phyloP scores from a whole-genome alignment of 1,140 invertebrate species.

The Teleopsis dalmanni region DNA sequence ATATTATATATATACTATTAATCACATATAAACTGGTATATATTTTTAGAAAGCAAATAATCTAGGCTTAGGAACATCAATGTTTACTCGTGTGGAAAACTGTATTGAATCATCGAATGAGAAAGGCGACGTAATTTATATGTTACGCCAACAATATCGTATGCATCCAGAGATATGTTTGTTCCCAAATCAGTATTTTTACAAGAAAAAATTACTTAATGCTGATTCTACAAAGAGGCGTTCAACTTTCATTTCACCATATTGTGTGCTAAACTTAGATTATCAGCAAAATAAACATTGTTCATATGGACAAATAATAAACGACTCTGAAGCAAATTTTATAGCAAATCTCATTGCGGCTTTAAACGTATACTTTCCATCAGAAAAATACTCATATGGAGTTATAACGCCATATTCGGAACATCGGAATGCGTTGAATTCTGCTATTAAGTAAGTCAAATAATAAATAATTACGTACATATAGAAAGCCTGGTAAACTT shows the following conservation, averaged over 20 bases:
- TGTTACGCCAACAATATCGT: constrained; percentile 71
- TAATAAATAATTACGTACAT: too few relatives aligned
- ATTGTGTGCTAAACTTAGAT: constrained; percentile 51
- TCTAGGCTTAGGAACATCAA: constrained; percentile 27
- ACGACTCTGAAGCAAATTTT: constrained; percentile 49
- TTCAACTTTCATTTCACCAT: constrained; percentile 45
- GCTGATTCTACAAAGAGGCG: constrained; percentile 6
- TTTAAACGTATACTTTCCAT: constrained; percentile 46
- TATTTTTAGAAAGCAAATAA: constrained; percentile 24
- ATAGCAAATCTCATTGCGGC: constrained; percentile 51
- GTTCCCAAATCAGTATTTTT: constrained; percentile 75
- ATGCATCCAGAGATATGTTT: constrained; percentile 74
- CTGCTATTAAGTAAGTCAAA: constrained; percentile 10
- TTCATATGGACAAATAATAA: constrained; percentile 32
- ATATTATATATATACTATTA: neutral
- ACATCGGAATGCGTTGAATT: constrained; percentile 20
- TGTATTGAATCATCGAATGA: constrained; percentile 46
- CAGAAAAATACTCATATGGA: constrained; percentile 27
- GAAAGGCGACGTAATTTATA: constrained; percentile 53
- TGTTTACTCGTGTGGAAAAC: constrained; percentile 50
- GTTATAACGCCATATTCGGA: constrained; percentile 34
- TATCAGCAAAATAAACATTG: constrained; percentile 28
- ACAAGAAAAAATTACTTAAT: constrained; percentile 50
- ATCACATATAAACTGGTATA: too few relatives aligned
- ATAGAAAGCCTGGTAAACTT: too few relatives aligned